Evolutionary conservation across 2,797 vertebrate species (phyloP).

Genomic region (Pipistrellus kuhlii): DNA sequence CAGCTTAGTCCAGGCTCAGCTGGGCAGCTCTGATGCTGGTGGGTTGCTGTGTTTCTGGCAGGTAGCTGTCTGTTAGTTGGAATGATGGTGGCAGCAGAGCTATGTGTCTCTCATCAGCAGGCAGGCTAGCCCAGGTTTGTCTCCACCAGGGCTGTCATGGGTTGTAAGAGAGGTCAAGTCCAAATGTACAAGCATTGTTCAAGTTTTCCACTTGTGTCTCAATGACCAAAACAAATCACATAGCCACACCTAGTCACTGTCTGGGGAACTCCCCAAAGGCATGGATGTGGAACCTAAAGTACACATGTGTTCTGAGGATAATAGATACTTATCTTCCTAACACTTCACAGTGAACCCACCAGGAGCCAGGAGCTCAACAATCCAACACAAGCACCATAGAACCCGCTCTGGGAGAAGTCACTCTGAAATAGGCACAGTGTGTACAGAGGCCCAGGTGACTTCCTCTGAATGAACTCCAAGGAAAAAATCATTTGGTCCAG

Average conservation of each 20-base stretch:
- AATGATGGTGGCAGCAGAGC: not conserved
- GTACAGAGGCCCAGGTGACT: not conserved
- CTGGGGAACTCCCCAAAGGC: not conserved
- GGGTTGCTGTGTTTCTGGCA: not conserved
- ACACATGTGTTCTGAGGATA: not conserved
- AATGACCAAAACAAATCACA: not conserved
- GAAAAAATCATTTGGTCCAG: not conserved
- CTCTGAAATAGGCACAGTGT: not conserved
- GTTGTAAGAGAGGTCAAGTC: not conserved
- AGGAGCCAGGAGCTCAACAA: not conserved
- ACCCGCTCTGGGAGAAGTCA: not conserved
- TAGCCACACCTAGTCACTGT: not conserved
- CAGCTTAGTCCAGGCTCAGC: not conserved
- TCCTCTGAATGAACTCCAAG: not conserved
- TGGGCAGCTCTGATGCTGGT: not conserved
- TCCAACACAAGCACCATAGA: not conserved
- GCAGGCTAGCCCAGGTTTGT: not conserved
- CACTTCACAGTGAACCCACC: not conserved
- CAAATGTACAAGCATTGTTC: not conserved
- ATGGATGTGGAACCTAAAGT: not conserved
- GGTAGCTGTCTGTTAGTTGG: not conserved
- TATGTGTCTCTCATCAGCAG: not conserved
- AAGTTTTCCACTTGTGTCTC: not conserved
- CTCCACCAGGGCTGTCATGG: not conserved
- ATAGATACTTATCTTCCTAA: not conserved